phyloP scores from a whole-genome alignment of 2,797 vertebrate species.

The Distichodus sexfasciatus region DNA sequence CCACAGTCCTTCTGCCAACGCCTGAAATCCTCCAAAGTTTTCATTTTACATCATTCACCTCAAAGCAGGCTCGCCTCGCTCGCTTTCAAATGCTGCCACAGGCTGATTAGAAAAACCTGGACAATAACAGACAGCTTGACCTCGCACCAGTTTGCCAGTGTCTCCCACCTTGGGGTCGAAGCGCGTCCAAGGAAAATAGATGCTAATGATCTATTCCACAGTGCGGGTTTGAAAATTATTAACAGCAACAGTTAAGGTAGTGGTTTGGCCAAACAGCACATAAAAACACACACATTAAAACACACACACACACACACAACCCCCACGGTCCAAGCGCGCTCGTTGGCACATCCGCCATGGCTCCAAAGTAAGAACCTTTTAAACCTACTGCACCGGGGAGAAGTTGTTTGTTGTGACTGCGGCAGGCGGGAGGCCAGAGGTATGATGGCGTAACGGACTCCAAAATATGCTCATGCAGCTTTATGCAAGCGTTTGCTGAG shows the following conservation, averaged over 20 bases:
- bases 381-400: constrained; percentile 7
- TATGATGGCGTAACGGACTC: not conserved
- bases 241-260: constrained; percentile 33
- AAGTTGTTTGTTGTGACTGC: constrained; percentile 6
- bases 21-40: constrained; percentile 53
- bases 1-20: constrained; percentile 45
- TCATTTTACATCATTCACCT: constrained; percentile 57
- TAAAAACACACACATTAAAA: not conserved
- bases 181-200: constrained; percentile 50
- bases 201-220: constrained; percentile 45
- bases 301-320: too few relatives aligned
- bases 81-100: constrained; percentile 48
- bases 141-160: constrained; percentile 39
- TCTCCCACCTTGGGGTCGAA: constrained; percentile 38
- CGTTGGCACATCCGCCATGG: constrained; percentile 14
- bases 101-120: constrained; percentile 57
- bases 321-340: not conserved
- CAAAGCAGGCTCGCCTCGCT: constrained; percentile 51
- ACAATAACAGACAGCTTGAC: constrained; percentile 52
- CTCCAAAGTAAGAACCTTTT: constrained; percentile 21
- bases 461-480: constrained; percentile 10
- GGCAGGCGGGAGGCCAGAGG: not conserved
- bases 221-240: constrained; percentile 50
- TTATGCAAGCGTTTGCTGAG: constrained; percentile 23
- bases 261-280: constrained; percentile 33